Evolutionary conservation across 2,797 vertebrate species (phyloP), one percentile per base, ranked within the genome.

Genomic region (Brotula barbata): DNA sequence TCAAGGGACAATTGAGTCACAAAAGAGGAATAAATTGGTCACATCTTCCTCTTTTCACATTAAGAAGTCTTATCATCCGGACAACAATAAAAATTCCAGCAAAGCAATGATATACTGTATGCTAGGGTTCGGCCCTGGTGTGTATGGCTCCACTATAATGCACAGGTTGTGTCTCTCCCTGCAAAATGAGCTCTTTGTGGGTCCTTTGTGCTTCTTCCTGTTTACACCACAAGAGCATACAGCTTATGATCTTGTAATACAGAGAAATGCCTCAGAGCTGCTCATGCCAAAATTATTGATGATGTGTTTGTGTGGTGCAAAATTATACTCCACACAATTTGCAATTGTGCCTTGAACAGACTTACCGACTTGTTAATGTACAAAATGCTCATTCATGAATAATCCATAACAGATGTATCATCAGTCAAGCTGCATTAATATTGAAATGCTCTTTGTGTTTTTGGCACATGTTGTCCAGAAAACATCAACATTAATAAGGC

Each of bases 1-100:
- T 49, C 53, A 68, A 76, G 74, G 52, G 33, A 20, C 17, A 0
- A 36, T 61, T 37, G 51, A 34, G 44, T 41, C 44, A 55, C 22
- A 25, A 31, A 16, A 55, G 56, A 23, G 31, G 13, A 36, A 23
- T 23, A 68, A 61, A 20, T 41, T 2, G 33, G 34, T 42, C 33
- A 42, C 13, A 46, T 47, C 57, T 17, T 54, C 58, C 59, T 61
- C 40, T 61, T 31, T 60, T 58, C 52, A 48, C 69, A 62, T 69
- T 28, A 23, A 17, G 21, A 36, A 44, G 59, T 53, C 49, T 49
- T 46, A 28, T 54, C 36, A 65, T 58, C 43, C 14, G 51, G 31
- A 43, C 10, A 7, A 65, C 52, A 62, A n/a, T n/a, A 48, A 59
- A 5, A 10, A 28, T 9, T 19, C 22, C 50, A 36, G 49, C 21